Evolutionary conservation across 2,797 vertebrate species (phyloP).

Genomic region (Notolabrus celidotus): DNA sequence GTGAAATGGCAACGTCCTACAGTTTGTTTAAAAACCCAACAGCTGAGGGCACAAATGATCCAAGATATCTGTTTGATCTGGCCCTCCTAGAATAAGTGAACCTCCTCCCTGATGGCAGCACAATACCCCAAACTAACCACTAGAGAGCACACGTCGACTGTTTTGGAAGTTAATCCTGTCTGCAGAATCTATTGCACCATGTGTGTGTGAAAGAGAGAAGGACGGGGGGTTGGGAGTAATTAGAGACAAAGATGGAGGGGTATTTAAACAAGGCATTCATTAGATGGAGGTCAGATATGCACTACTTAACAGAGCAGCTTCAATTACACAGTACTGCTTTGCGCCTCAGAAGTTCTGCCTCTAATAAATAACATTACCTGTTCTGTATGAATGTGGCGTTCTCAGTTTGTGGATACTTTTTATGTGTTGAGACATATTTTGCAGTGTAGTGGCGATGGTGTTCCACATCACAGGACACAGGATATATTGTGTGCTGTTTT

Average conservation of each 20-base stretch:
- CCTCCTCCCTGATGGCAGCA: too few species aligned
- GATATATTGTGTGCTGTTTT: constrained; percentile 41
- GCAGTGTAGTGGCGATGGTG: not conserved
- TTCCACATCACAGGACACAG: constrained; percentile 31
- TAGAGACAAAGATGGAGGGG: constrained; percentile 3
- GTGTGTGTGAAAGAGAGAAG: not conserved
- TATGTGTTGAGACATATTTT: constrained; percentile 15
- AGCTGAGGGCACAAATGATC: too few species aligned
- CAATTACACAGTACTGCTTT: constrained; percentile 19
- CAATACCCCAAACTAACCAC: constrained; percentile 37
- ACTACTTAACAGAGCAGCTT: constrained; percentile 17
- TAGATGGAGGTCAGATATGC: constrained; percentile 39
- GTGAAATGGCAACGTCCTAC: too few species aligned
- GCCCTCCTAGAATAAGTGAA: too few species aligned
- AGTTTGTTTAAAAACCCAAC: too few species aligned
- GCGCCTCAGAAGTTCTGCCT: not conserved
- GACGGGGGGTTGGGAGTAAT: constrained; percentile 17
- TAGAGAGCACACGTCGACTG: constrained; percentile 44
- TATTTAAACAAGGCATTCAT: constrained; percentile 25
- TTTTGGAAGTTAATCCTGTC: constrained; percentile 1
- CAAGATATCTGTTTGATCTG: too few species aligned
- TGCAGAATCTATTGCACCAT: constrained; percentile 7
- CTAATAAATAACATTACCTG: constrained; percentile 22
- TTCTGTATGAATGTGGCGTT: not conserved
- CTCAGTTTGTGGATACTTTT: constrained; percentile 7